Base-by-base conservation (phyloP, 2,888 invertebrate species). In the Noctuana brunneofusca region DNA sequence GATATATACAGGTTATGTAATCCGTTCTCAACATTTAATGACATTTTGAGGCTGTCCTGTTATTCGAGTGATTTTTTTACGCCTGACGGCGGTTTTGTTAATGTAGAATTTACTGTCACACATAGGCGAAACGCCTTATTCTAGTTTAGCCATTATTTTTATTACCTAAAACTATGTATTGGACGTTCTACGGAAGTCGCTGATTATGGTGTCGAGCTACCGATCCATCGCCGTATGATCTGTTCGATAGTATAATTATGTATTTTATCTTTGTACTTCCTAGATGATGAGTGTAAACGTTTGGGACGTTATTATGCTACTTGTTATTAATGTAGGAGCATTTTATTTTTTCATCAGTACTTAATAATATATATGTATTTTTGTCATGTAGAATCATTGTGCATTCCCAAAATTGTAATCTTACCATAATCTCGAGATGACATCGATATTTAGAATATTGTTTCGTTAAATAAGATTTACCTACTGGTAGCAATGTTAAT, bases 361-460 rank as follows among this genome's bases (percentile, higher is more conserved):
- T 90, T 90, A 90, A 89, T 59, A 41, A 52, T 86, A 79, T 83
- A 84, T 83, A 84, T 83, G 83, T 89, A 87, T 86, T 85, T n/a
- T 84, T 74, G 80, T 86, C 85, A 78, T 83, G 85, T 89, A 89
- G 89, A 84, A 83, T 89, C 86, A 84, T 60, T 22, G 43, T 87
- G 87, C 89, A 89, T 90, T 90, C 89, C 89, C 86, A 86, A 89
- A 56, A 88, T 86, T 87, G 78, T 89, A 89, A 87, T 87, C 88
- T 79, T 86, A 84, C 83, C 80, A 82, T 83, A 78, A 80, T 86
- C 83, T 84, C 81, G 81, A 82, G 83, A 82, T 84, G 84, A 83
- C 85, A 76, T 87, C 83, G 78, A 83, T 86, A 84, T 86, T 86
- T 89, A 89, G 89, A 83, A 75, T 87, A 84, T 84, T 84, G 81